Conservation (phyloP, 1,140 invertebrate genomes). For the Zaprionus capensis region DNA sequence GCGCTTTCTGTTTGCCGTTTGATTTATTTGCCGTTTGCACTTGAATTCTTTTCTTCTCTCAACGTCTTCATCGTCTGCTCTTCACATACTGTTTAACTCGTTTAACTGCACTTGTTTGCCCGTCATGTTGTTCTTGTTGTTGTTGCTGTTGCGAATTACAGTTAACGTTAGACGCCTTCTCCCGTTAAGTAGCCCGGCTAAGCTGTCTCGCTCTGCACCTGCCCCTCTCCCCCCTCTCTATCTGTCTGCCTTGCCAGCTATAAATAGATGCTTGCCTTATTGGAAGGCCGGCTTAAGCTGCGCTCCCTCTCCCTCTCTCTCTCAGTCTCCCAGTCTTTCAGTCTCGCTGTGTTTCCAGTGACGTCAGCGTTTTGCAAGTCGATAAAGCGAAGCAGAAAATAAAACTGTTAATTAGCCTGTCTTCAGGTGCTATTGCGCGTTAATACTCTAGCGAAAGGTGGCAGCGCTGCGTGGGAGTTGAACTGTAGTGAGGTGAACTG, state of each 20-base stretch:
- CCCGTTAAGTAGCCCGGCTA: constrained; percentile 62
- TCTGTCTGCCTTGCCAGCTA: constrained; percentile 29
- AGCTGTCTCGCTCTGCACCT: constrained; percentile 10
- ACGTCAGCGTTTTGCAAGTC: constrained; percentile 32
- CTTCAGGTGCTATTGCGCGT: constrained; percentile 7
- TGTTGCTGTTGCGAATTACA: constrained; percentile 53
- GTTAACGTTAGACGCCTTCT: constrained; percentile 59
- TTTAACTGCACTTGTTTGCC: constrained; percentile 76
- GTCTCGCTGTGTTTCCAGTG: constrained; percentile 13
- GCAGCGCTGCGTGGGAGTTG: neutral
- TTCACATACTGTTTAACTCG: constrained; percentile 48
- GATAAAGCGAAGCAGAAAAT: neutral
- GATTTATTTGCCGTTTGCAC: constrained; percentile 80
- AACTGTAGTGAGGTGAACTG: neutral
- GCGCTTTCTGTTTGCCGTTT: constrained; percentile 74
- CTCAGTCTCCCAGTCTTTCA: neutral
- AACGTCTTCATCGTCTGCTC: constrained; percentile 5
- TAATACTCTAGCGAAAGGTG: neutral
- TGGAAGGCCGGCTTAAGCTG: constrained; percentile 35
- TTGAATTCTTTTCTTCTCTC: constrained; percentile 66
- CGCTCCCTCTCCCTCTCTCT: constrained; percentile 6
- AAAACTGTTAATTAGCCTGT: constrained; percentile 32
- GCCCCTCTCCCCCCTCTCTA: neutral
- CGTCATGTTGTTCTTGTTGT: constrained; percentile 7
- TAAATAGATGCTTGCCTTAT: constrained; percentile 54